Conservation (phyloP, 2,888 invertebrate species). For the Eupithecia insigniata region DNA sequence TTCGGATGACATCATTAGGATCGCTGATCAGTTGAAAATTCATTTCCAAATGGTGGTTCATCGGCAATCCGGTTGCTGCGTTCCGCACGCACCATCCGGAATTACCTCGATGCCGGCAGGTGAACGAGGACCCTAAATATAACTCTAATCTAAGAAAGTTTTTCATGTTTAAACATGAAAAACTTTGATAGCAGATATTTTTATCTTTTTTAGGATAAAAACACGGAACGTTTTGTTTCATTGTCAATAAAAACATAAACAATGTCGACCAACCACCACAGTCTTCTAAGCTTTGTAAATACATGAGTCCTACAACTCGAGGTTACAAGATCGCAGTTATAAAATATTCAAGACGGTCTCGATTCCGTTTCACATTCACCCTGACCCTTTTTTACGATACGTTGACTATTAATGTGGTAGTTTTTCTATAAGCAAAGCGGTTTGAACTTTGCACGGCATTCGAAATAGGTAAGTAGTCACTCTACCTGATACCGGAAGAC, state of each 20-base stretch:
- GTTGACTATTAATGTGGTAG: slow-evolving; percentile 55
- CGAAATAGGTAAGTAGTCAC: slow-evolving; percentile 10
- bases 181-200: background rate
- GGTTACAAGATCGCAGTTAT: slow-evolving; percentile 65
- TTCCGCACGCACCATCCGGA: too few species aligned
- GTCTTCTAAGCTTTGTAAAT: slow-evolving; percentile 38
- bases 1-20: too few species aligned
- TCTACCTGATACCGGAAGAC: slow-evolving; percentile 3
- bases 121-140: too few species aligned
- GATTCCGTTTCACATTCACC: slow-evolving; percentile 67
- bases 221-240: background rate
- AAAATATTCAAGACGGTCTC: slow-evolving; percentile 72
- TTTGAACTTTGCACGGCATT: slow-evolving; percentile 46
- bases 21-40: too few species aligned
- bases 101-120: too few species aligned
- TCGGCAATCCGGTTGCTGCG: too few species aligned
- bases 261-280: slow-evolving; percentile 5
- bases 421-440: slow-evolving; percentile 57
- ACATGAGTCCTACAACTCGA: slow-evolving; percentile 58
- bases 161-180: too few species aligned
- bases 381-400: slow-evolving; percentile 63
- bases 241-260: background rate
- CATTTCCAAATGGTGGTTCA: too few species aligned
- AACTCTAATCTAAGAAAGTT: too few species aligned
- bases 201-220: background rate